These are phyloP conservation scores for Amaurobius ferox DNA, from an alignment of 2,888 invertebrate species.

Conservation along the genomic window DNA sequence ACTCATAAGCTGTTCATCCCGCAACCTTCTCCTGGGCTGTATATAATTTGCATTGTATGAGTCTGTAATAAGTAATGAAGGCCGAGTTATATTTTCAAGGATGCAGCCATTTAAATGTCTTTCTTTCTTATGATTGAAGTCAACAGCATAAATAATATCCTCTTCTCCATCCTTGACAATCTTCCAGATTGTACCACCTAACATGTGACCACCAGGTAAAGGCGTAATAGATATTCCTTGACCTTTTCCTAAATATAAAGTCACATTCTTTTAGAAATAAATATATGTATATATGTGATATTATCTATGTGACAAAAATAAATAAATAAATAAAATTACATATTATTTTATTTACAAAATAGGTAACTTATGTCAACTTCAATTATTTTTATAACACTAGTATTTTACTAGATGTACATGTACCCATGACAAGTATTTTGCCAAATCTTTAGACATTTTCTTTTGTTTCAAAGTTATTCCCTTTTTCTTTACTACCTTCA, in stretches of 20 bases:
- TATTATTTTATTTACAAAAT: too few relatives aligned
- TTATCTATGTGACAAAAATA: too few relatives aligned
- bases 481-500: too few relatives aligned
- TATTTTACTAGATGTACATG: too few relatives aligned
- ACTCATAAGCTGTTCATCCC: conserved; percentile 98
- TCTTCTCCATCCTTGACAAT: conserved; percentile 98
- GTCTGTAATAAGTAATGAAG: conserved; percentile 95
- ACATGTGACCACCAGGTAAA: conserved; percentile 96
- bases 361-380: too few relatives aligned
- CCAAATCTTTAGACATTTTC: too few relatives aligned
- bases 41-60: conserved; percentile 96
- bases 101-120: conserved; percentile 97
- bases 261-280: not conserved
- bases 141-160: conserved; percentile 98
- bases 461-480: too few relatives aligned
- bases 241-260: conserved; percentile 86
- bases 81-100: conserved; percentile 91
- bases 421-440: too few relatives aligned
- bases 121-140: conserved; percentile 99
- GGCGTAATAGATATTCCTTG: conserved; percentile 96
- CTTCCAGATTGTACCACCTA: conserved; percentile 99
- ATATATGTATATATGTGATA: too few relatives aligned
- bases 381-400: too few relatives aligned
- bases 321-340: too few relatives aligned
- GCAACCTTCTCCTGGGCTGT: conserved; percentile 90